A percentile compares a stretch with the other conserved stretches of the same genome.
These are phyloP conservation scores for Sebastiscus tertius DNA, from an alignment of 2,797 vertebrate genomes.

Conservation along the genomic window DNA sequence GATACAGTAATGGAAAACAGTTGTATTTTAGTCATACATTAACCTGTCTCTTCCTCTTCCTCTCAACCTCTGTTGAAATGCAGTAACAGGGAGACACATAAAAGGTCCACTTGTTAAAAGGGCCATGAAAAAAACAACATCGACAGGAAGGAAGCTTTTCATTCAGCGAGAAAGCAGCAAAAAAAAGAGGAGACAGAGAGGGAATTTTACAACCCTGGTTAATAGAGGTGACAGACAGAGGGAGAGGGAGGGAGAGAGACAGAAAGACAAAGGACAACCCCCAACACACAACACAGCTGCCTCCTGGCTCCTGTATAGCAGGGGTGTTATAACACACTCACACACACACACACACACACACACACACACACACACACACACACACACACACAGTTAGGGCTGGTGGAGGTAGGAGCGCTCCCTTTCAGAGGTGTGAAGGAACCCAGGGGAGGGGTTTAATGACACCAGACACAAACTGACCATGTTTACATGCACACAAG, in stretches of 20 bases:
- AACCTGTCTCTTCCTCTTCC: slow-evolving; percentile 51
- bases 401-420: slow-evolving; percentile 12
- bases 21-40: slow-evolving; percentile 60
- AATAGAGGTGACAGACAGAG: slow-evolving; percentile 75
- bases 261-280: slow-evolving; percentile 68
- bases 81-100: slow-evolving; percentile 53
- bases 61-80: slow-evolving; percentile 57
- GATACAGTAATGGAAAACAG: slow-evolving; percentile 38
- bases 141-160: slow-evolving; percentile 79
- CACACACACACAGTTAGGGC: slow-evolving; percentile 12
- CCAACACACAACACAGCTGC: slow-evolving; percentile 61
- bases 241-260: slow-evolving; percentile 55
- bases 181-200: slow-evolving; percentile 56
- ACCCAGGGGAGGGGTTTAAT: slow-evolving; percentile 19
- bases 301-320: slow-evolving; percentile 39
- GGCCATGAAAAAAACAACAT: slow-evolving; percentile 67
- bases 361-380: slow-evolving; percentile 34
- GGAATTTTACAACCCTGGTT: slow-evolving; percentile 74
- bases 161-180: slow-evolving; percentile 63
- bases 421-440: slow-evolving; percentile 53
- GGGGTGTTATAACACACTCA: slow-evolving; percentile 42
- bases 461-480: slow-evolving; percentile 45
- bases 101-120: slow-evolving; percentile 72
- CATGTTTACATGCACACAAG: slow-evolving; percentile 24
- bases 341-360: slow-evolving; percentile 35